A percentile compares a stretch with the other conserved stretches of the same genome.
phyloP scores from a whole-genome alignment of 2,113 vertebrate species.

The Sapajus apella region DNA sequence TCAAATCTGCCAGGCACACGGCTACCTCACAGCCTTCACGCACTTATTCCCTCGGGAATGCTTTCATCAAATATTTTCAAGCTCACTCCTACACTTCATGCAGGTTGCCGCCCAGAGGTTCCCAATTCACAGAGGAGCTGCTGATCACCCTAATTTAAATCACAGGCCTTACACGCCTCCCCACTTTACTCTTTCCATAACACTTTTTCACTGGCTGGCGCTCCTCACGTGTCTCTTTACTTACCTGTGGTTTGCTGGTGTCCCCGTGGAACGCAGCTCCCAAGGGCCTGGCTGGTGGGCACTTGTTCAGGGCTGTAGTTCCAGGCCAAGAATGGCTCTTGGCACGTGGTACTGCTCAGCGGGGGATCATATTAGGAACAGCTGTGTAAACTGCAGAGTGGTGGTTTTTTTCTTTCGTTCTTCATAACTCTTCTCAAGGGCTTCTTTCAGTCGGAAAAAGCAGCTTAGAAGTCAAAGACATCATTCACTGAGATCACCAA shows the following conservation, averaged over 20 bases:
- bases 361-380: not conserved
- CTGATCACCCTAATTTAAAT: not conserved
- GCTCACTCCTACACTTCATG: not conserved
- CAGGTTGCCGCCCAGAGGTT: not conserved
- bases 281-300: not conserved
- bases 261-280: not conserved
- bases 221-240: not conserved
- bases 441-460: not conserved
- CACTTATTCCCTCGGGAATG: not conserved
- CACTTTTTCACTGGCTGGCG: not conserved
- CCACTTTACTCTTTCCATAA: not conserved
- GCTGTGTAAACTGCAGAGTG: not conserved
- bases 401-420: not conserved
- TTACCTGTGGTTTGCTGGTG: not conserved
- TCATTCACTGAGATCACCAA: too few species aligned
- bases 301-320: not conserved
- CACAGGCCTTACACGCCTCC: not conserved
- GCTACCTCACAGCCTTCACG: not conserved
- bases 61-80: not conserved
- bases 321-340: not conserved
- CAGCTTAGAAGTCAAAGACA: not conserved
- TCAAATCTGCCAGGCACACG: not conserved
- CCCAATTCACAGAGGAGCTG: not conserved
- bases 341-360: too few species aligned
- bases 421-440: not conserved